Percentiles rank a stretch among this genome's conserved stretches.
Conservation (phyloP, 2,113 vertebrate species). For the Protomyctophum bolini region DNA sequence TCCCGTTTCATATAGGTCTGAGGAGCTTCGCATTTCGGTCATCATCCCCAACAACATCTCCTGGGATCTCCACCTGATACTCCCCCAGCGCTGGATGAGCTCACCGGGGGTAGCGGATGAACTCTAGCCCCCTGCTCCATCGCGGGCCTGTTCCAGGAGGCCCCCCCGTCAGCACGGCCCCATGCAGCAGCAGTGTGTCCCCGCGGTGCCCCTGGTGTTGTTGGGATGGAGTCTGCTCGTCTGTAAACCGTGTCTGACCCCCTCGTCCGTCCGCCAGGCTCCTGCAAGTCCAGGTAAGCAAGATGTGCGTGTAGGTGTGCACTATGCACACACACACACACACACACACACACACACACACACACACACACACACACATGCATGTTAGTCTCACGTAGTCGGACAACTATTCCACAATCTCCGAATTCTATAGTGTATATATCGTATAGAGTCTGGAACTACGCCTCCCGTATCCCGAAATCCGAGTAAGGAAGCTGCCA, state of each 20-base stretch:
- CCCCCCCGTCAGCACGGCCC: not conserved
- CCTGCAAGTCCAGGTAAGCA: not conserved
- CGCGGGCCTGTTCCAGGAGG: constrained; percentile 2
- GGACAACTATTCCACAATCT: no score
- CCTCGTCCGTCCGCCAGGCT: constrained; percentile 30
- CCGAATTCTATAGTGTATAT: no score
- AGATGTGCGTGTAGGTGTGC: no score
- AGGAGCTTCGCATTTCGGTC: constrained; percentile 6
- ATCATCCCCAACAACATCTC: not conserved
- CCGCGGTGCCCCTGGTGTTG: constrained; percentile 34
- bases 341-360: constrained; percentile 8
- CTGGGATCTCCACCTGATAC: constrained; percentile 14
- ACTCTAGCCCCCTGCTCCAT: constrained; percentile 33
- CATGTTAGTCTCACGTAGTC: not conserved
- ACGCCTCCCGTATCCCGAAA: no score
- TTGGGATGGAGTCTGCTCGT: constrained; percentile 59
- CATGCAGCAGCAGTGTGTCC: constrained; percentile 17
- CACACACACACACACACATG: not conserved
- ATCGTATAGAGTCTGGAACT: no score
- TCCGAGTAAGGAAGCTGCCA: no score
- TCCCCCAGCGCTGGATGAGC: constrained; percentile 34
- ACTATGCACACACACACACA: no score
- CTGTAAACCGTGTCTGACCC: constrained; percentile 70
- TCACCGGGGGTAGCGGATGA: constrained; percentile 27
- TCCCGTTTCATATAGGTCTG: constrained; percentile 11